Evolutionary conservation across 2,113 vertebrate genomes (phyloP).

Genomic region (Tetrax tetrax): DNA sequence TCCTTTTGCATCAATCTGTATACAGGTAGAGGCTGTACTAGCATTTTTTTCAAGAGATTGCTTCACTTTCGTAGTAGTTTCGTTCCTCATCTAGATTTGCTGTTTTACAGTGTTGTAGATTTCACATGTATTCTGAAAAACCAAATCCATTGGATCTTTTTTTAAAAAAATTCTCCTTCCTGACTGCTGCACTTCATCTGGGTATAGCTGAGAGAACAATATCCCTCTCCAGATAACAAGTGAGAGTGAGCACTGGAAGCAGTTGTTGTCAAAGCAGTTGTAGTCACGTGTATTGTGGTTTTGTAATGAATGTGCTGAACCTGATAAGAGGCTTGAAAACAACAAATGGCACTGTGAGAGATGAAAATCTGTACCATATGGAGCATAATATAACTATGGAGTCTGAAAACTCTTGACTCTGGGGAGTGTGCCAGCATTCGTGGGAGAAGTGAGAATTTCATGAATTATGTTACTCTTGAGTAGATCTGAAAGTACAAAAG

Average conservation of each 20-base stretch:
- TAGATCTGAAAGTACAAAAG: slow-evolving; percentile 51
- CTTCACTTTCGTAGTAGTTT: neutral
- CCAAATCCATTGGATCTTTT: neutral
- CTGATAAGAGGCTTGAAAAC: slow-evolving; percentile 42
- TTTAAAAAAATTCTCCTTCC: neutral
- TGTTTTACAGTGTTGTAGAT: neutral
- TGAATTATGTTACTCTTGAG: slow-evolving; percentile 58
- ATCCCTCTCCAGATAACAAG: neutral
- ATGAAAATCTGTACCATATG: slow-evolving; percentile 62
- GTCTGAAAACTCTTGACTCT: slow-evolving; percentile 19
- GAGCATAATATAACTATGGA: slow-evolving; percentile 23
- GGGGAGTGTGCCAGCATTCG: neutral
- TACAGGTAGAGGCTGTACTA: neutral
- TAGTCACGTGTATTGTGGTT: neutral
- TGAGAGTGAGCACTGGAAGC: neutral
- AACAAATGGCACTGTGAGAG: neutral
- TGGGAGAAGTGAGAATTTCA: slow-evolving; percentile 65
- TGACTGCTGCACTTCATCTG: neutral
- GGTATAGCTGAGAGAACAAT: neutral
- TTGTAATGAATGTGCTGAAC: slow-evolving; percentile 43
- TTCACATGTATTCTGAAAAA: neutral
- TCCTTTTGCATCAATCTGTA: neutral
- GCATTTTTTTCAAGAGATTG: neutral
- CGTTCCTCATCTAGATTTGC: neutral
- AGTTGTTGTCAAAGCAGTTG: neutral